Evolutionary conservation across 2,113 vertebrate species (phyloP).

Genomic region (Microtus montanus): DNA sequence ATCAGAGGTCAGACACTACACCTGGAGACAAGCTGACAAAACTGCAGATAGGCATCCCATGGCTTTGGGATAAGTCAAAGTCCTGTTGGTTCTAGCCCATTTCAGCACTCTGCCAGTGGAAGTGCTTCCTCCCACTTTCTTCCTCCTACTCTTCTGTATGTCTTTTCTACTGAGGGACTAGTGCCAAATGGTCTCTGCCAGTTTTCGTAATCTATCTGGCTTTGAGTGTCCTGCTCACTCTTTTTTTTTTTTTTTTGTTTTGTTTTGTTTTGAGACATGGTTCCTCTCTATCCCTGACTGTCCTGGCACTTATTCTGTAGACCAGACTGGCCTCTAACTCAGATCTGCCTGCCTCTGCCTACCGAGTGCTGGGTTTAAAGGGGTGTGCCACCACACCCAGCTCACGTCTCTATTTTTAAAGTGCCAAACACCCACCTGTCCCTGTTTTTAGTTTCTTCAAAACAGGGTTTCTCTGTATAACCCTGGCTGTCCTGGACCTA

Average conservation of each 20-base stretch:
- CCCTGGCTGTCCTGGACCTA: neutral
- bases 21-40: neutral
- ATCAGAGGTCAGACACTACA: constrained; percentile 25
- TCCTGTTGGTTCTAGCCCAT: constrained; percentile 15
- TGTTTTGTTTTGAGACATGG: neutral
- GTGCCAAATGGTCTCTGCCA: constrained; percentile 56
- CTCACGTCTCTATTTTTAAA: constrained; percentile 29
- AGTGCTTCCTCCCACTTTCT: constrained; percentile 26
- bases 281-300: neutral
- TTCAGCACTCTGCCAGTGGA: neutral
- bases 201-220: constrained; percentile 60
- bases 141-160: neutral
- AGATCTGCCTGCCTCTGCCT: neutral
- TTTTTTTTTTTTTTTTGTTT: too few relatives aligned
- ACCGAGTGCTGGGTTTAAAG: neutral
- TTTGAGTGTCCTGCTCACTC: neutral
- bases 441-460: neutral
- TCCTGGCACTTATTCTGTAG: neutral
- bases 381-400: neutral
- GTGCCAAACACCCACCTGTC: too few relatives aligned
- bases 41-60: neutral
- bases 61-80: neutral
- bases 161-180: constrained; percentile 26
- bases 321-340: neutral
- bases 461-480: neutral